Base-by-base conservation (phyloP, 2,113 vertebrate genomes). In the Hylia prasina region DNA sequence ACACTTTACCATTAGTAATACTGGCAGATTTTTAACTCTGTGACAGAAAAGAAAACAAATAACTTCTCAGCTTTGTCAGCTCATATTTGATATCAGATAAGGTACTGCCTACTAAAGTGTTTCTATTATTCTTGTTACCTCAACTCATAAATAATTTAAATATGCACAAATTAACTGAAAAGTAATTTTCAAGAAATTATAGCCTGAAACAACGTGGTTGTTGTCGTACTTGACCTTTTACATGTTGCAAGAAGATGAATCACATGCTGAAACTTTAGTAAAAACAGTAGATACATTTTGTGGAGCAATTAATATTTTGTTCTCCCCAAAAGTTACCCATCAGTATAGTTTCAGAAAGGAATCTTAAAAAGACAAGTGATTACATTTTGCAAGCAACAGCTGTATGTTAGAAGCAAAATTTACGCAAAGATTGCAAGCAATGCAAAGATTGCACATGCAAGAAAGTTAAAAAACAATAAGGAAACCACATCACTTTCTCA, bases 191-290 rank as follows among this genome's bases (percentile, higher is more conserved):
- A 72, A 79, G 53, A 30, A 88, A 72, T 7, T 3, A 15, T 35
- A 83, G 51, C 35, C 56, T 6, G 20, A 18, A 71, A 39, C n/a
- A 31, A 33, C 0, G 0, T 4, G 33, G 40, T 9, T 21, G 28
- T 15, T 63, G 23, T 14, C 17, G 35, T 50, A 93, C 28, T 15
- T 1, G 0, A 79, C 64, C 12, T 50, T 48, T 18, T 8, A 42
- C 20, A 28, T 0, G 0, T 5, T 40, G 18, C 7, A 0, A 45
- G n/a, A 94, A 39, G n/a, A 44, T 8, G 2, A 87, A 56, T 17
- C 0, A 2, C 5, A 2, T 3, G 15, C 37, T 40, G 13, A 79
- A 73, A 42, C 42, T 44, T 65, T 5, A 81, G 21, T 45, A 80
- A 70, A 90, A 76, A 13, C 2, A 50, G 10, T 6, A 39, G 2